phyloP scores from a whole-genome alignment of 2,797 vertebrate genomes.

The Intellagama lesueurii region DNA sequence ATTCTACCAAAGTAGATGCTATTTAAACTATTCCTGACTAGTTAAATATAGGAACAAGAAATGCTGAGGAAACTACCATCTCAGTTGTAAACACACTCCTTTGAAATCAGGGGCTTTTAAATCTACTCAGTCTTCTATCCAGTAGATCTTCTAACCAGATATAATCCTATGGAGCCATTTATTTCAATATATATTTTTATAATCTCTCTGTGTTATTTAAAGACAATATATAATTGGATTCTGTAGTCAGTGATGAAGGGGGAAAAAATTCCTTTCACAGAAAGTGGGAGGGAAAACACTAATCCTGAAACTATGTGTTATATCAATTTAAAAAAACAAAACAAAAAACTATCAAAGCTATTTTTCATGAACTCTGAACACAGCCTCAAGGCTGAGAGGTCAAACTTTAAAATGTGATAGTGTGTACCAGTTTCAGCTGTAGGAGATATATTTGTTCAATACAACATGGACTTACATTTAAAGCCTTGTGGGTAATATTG shows the following conservation, averaged over 20 bases:
- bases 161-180: neutral
- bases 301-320: neutral
- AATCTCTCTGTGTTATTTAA: slow-evolving; percentile 51
- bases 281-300: slow-evolving; percentile 20
- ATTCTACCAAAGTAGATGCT: slow-evolving; percentile 10
- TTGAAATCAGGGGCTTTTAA: neutral
- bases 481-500: slow-evolving; percentile 21
- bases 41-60: slow-evolving; percentile 49
- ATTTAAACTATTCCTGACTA: slow-evolving; percentile 52
- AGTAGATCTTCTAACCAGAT: neutral
- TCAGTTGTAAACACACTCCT: neutral
- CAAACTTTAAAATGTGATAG: slow-evolving; percentile 38
- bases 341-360: slow-evolving; percentile 10
- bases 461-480: slow-evolving; percentile 33
- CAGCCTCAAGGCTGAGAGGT: slow-evolving; percentile 35
- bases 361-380: slow-evolving; percentile 54
- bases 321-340: slow-evolving; percentile 17
- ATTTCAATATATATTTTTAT: slow-evolving; percentile 5
- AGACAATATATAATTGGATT: slow-evolving; percentile 26
- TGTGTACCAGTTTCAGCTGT: slow-evolving; percentile 26
- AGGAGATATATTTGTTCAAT: slow-evolving; percentile 43
- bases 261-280: slow-evolving; percentile 21
- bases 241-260: neutral
- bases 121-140: neutral
- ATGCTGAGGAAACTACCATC: slow-evolving; percentile 35